Evolutionary conservation across 1,140 invertebrate genomes (phyloP).

Genomic region (Campodea augens): DNA sequence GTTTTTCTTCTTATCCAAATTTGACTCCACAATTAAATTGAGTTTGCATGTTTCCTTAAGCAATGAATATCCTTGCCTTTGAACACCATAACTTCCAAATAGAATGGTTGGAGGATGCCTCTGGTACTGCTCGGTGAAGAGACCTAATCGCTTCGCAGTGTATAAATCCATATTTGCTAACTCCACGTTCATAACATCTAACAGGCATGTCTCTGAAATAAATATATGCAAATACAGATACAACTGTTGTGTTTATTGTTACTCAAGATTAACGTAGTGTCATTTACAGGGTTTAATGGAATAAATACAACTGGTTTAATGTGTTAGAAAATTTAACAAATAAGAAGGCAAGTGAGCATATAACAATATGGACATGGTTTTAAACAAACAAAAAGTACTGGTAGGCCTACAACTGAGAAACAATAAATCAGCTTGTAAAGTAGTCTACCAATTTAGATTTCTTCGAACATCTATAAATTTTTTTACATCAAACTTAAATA

Average conservation of each 20-base stretch:
- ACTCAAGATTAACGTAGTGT: not conserved
- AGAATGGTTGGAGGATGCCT: conserved; percentile 17
- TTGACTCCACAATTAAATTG: conserved; percentile 59
- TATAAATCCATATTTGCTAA: conserved; percentile 68
- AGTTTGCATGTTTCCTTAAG: conserved; percentile 62
- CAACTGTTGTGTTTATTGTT: not conserved
- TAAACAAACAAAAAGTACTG: too few species aligned
- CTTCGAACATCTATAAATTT: too few species aligned
- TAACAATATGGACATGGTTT: too few species aligned
- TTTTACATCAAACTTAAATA: too few species aligned
- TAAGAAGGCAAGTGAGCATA: too few species aligned
- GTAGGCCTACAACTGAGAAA: too few species aligned
- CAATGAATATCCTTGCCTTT: conserved; percentile 36
- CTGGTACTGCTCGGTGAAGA: conserved; percentile 5
- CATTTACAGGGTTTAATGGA: too few species aligned
- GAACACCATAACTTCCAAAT: conserved; percentile 31
- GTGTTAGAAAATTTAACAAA: too few species aligned
- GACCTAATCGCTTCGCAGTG: conserved; percentile 32
- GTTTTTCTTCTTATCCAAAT: conserved; percentile 47
- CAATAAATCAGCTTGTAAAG: too few species aligned
- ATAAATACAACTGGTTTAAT: too few species aligned
- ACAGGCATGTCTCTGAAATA: conserved; percentile 26
- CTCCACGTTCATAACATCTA: conserved; percentile 58
- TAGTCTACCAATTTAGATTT: too few species aligned
- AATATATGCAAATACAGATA: conserved; percentile 3